phyloP scores from a whole-genome alignment of 1,140 invertebrate species.

The Drosophila subobscura region DNA sequence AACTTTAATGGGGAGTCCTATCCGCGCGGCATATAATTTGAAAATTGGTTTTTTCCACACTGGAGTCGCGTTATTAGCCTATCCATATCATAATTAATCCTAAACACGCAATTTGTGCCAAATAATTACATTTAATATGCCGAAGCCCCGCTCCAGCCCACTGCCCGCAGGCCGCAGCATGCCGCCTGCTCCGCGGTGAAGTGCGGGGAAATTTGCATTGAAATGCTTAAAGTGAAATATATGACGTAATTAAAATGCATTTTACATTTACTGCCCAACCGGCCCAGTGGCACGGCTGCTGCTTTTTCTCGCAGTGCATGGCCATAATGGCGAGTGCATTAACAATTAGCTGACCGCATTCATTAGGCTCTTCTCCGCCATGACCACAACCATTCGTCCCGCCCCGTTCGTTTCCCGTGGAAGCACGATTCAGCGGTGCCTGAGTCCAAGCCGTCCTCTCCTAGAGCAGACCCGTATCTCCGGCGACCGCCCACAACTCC shows the following conservation, averaged over 20 bases:
- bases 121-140: slow-evolving; percentile 79
- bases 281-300: slow-evolving; percentile 25
- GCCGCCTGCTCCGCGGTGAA: not conserved
- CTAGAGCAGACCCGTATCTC: slow-evolving; percentile 41
- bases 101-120: slow-evolving; percentile 80
- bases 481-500: slow-evolving; percentile 60
- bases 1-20: slow-evolving; percentile 59
- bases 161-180: slow-evolving; percentile 24
- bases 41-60: slow-evolving; percentile 75
- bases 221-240: slow-evolving; percentile 80
- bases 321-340: slow-evolving; percentile 76
- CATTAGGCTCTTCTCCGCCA: slow-evolving; percentile 55
- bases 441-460: slow-evolving; percentile 19
- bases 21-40: slow-evolving; percentile 62
- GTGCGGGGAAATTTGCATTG: slow-evolving; percentile 59
- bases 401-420: not conserved
- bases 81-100: slow-evolving; percentile 79
- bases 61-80: slow-evolving; percentile 69
- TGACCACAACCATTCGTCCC: slow-evolving; percentile 2
- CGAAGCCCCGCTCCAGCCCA: not conserved
- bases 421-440: slow-evolving; percentile 21
- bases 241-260: slow-evolving; percentile 79
- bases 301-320: slow-evolving; percentile 42
- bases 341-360: slow-evolving; percentile 80
- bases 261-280: slow-evolving; percentile 56